Base-by-base conservation (phyloP, 2,888 invertebrate species). In the Caenorhabditis japonica region DNA sequence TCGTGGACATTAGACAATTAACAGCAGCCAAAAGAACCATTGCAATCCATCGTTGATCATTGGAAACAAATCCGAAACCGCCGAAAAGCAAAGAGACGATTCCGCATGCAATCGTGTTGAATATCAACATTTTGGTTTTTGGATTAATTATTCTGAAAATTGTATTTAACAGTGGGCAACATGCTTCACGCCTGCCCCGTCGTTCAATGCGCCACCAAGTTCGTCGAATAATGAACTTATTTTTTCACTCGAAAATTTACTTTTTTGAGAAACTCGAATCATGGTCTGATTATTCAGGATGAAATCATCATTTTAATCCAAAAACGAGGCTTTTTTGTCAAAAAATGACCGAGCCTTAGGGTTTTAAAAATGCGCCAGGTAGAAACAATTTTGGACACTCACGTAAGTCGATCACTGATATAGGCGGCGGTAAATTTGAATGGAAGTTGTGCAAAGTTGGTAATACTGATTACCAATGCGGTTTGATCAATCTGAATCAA, bases 341-440 rank as follows among this genome's bases (percentile, higher is more conserved):
- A n/a, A n/a, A n/a, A n/a, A n/a, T n/a, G n/a, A n/a, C n/a, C n/a
- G n/a, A n/a, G n/a, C n/a, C n/a, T n/a, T n/a, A n/a, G n/a, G n/a
- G n/a, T 34, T 34, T 43, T 49, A n/a, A n/a, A n/a, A n/a, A n/a
- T n/a, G n/a, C n/a, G n/a, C n/a, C n/a, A n/a, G n/a, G n/a, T n/a
- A n/a, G n/a, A n/a, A n/a, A n/a, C n/a, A n/a, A n/a, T n/a, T n/a
- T 13, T 23, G 2, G 19, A n/a, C 4, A 10, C 49, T 56, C 8
- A 71, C 56, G 47, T 60, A 21, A 64, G 44, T 39, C 53, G 34
- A 25, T 73, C 73, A 36, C 73, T 73, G 33, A 73, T 58, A 23
- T 59, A 68, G 3, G 68, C 73, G 3, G 73, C 61, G 1, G 46
- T 61, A 25, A 66, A 59, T 38, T 73, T 73, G 61, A 73, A 73